Evolutionary conservation across 2,888 invertebrate genomes (phyloP).

Genomic region (Melitaea athalia): DNA sequence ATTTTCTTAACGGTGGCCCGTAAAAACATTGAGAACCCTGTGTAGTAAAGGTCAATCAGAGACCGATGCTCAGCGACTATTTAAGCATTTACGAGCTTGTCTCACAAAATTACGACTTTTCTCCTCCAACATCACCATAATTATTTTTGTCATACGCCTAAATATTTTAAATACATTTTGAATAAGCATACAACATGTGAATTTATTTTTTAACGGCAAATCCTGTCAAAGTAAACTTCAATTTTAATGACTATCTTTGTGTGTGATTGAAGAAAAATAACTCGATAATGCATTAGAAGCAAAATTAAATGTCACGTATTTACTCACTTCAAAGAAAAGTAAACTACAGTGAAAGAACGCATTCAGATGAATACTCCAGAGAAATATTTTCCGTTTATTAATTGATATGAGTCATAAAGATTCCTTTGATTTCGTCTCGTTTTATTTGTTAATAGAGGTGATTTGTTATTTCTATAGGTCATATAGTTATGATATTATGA

Average conservation of each 20-base stretch:
- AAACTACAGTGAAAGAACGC: slow-evolving; percentile 10
- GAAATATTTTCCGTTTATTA: slow-evolving; percentile 28
- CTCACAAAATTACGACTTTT: slow-evolving; percentile 46
- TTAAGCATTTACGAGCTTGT: slow-evolving; percentile 72
- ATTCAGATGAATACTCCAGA: slow-evolving; percentile 19
- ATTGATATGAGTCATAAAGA: slow-evolving; percentile 31
- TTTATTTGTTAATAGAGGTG: slow-evolving; percentile 21
- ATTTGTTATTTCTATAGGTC: slow-evolving; percentile 23
- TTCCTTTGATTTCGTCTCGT: slow-evolving; percentile 25
- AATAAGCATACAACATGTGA: background rate
- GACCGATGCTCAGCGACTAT: slow-evolving; percentile 63
- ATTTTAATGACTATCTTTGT: background rate
- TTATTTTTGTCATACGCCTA: slow-evolving; percentile 30
- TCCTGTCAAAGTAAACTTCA: too few relatives aligned
- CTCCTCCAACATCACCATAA: slow-evolving; percentile 40
- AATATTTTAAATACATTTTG: slow-evolving; percentile 26
- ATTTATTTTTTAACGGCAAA: too few relatives aligned
- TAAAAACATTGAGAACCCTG: slow-evolving; percentile 69
- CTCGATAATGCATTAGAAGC: background rate
- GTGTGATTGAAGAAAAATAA: background rate
- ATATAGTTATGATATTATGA: background rate
- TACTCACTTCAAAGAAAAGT: background rate
- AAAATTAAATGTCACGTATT: slow-evolving; percentile 6
- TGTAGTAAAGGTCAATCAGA: slow-evolving; percentile 74
- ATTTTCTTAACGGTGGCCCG: slow-evolving; percentile 70